These are phyloP conservation scores for Anisognathus igniventris DNA, from an alignment of 2,797 vertebrate genomes.

Conservation along the genomic window DNA sequence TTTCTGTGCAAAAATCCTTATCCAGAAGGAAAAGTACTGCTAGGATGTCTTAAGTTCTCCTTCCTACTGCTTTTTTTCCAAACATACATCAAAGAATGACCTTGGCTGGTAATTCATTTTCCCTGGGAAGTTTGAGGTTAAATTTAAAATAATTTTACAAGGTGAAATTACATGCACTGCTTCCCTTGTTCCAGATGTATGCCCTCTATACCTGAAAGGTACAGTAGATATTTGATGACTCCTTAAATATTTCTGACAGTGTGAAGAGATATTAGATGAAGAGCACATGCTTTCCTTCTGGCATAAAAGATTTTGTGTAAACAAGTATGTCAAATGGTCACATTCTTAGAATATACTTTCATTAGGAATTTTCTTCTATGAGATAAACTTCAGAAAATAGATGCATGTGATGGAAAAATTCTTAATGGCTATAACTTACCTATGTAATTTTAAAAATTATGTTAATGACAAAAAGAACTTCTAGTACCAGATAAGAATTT, in stretches of 20 bases:
- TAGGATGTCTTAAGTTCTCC: background rate
- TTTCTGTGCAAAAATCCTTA: background rate
- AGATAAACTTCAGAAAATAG: background rate
- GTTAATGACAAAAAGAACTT: background rate
- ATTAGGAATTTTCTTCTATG: background rate
- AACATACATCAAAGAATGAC: background rate
- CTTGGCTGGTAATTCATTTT: conserved; percentile 5
- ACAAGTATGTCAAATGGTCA: background rate
- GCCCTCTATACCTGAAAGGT: conserved; percentile 33
- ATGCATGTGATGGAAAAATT: background rate
- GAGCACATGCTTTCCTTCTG: conserved; percentile 47
- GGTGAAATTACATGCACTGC: conserved; percentile 41
- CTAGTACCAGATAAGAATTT: background rate
- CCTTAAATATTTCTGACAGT: conserved; percentile 47
- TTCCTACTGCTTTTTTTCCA: background rate
- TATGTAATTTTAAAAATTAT: background rate
- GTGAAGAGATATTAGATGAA: background rate
- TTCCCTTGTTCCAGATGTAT: conserved; percentile 56
- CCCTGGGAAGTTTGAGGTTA: background rate
- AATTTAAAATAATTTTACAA: conserved; percentile 38
- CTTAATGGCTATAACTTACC: background rate
- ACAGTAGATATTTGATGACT: conserved; percentile 19
- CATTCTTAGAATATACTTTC: background rate
- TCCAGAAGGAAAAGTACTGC: background rate
- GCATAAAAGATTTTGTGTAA: conserved; percentile 12